Conservation (phyloP, 2,888 invertebrate genomes). For the Orthosia gothica region DNA sequence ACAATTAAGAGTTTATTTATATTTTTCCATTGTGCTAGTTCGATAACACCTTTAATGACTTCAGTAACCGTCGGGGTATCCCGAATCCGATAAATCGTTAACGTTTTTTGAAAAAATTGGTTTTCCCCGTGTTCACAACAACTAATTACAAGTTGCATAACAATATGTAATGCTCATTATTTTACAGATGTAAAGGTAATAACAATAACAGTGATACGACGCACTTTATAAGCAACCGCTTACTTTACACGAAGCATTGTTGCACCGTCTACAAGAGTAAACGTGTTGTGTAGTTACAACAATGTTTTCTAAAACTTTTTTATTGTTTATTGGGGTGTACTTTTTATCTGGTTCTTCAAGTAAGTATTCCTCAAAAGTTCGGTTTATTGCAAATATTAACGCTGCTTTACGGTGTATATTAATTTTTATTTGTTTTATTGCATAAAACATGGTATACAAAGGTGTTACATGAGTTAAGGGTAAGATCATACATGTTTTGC, state of each 20-base stretch:
- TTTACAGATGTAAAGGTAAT: background rate
- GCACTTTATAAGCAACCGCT: background rate
- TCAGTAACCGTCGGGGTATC: background rate
- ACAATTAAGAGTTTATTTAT: too few relatives aligned
- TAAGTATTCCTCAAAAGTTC: background rate
- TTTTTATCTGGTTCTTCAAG: background rate
- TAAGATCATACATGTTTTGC: too few relatives aligned
- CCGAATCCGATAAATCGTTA: background rate
- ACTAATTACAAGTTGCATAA: background rate
- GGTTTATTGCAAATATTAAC: background rate
- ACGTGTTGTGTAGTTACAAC: background rate
- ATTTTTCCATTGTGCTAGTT: background rate
- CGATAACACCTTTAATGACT: background rate
- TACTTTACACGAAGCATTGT: background rate
- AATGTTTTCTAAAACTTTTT: conserved; percentile 8
- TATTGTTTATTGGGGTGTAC: background rate
- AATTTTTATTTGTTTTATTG: too few relatives aligned
- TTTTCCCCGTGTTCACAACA: background rate
- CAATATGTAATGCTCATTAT: background rate
- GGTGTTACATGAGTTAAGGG: too few relatives aligned
- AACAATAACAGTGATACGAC: background rate
- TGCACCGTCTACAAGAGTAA: background rate
- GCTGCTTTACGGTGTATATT: too few relatives aligned
- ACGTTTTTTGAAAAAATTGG: background rate
- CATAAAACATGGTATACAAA: too few relatives aligned